A percentile compares a stretch with the other conserved stretches of the same genome.
Conservation (phyloP, 2,797 vertebrate species). For the Sebastes wilsoni region DNA sequence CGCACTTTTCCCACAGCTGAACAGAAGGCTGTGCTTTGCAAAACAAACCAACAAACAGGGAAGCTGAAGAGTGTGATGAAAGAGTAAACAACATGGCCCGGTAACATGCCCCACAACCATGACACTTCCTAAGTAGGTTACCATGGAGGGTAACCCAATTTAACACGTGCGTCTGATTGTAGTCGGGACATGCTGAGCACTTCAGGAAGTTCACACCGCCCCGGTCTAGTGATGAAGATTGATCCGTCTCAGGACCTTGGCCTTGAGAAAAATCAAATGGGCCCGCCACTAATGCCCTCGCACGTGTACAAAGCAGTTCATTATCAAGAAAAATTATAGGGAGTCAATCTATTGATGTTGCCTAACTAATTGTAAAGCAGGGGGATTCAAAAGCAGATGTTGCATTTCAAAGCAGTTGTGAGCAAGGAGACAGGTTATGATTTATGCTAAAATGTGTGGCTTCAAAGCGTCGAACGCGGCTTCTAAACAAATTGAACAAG, state of each 20-base stretch:
- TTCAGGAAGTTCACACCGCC: constrained; percentile 43
- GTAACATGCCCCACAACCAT: constrained; percentile 82
- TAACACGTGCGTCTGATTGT: constrained; percentile 61
- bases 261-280: constrained; percentile 58
- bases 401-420: constrained; percentile 88
- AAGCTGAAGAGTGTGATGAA: constrained; percentile 84
- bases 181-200: constrained; percentile 43
- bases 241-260: constrained; percentile 59
- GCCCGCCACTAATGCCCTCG: constrained; percentile 51
- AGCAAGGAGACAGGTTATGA: constrained; percentile 88
- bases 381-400: constrained; percentile 88
- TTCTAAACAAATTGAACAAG: constrained; percentile 94
- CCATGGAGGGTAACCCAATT: constrained; percentile 75
- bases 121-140: constrained; percentile 85
- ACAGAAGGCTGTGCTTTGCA: constrained; percentile 85
- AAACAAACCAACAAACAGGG: constrained; percentile 87
- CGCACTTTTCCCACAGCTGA: constrained; percentile 80
- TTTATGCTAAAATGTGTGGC: constrained; percentile 91
- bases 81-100: constrained; percentile 84
- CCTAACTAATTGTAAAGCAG: constrained; percentile 86
- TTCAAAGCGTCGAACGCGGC: constrained; percentile 88
- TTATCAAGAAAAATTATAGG: constrained; percentile 83
- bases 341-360: constrained; percentile 88
- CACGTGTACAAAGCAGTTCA: constrained; percentile 77
- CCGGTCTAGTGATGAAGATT: not conserved